A percentile compares a stretch with the other conserved stretches of the same genome.
Evolutionary conservation across 2,888 invertebrate genomes (phyloP).

Genomic region (Meghimatium bilineatum): DNA sequence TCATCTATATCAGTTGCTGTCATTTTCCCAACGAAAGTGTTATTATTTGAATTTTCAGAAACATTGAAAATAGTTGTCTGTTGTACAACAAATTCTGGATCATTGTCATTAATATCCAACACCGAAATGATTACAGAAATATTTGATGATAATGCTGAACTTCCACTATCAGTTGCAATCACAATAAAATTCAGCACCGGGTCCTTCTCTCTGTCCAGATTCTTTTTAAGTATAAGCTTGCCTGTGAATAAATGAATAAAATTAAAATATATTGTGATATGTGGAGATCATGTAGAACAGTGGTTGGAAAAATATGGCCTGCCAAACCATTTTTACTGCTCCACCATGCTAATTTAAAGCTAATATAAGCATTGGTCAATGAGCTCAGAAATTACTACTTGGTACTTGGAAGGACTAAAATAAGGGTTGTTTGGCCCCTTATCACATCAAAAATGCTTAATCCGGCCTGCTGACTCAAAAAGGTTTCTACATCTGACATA

Average conservation of each 20-base stretch:
- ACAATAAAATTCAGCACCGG: slow-evolving; percentile 57
- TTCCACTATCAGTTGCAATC: slow-evolving; percentile 65
- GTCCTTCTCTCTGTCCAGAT: slow-evolving; percentile 80
- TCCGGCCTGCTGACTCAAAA: too few species aligned
- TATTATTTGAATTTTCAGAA: slow-evolving; percentile 60
- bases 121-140: slow-evolving; percentile 85
- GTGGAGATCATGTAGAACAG: too few species aligned
- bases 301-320: too few species aligned
- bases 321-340: too few species aligned
- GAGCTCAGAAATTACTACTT: too few species aligned
- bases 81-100: slow-evolving; percentile 81
- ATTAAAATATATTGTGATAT: too few species aligned
- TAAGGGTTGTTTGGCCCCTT: too few species aligned
- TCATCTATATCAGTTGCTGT: slow-evolving; percentile 83
- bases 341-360: too few species aligned
- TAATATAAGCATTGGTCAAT: too few species aligned
- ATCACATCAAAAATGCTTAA: too few species aligned
- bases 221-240: slow-evolving; percentile 76
- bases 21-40: slow-evolving; percentile 81
- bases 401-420: too few species aligned
- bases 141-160: slow-evolving; percentile 60
- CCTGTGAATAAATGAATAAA: slow-evolving; percentile 55
- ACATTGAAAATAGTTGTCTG: slow-evolving; percentile 51
- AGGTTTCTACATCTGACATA: too few species aligned
- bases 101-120: slow-evolving; percentile 87